A percentile compares a stretch with the other conserved stretches of the same genome.
Conservation (phyloP, 2,797 vertebrate genomes). For the Pitangus sulphuratus region DNA sequence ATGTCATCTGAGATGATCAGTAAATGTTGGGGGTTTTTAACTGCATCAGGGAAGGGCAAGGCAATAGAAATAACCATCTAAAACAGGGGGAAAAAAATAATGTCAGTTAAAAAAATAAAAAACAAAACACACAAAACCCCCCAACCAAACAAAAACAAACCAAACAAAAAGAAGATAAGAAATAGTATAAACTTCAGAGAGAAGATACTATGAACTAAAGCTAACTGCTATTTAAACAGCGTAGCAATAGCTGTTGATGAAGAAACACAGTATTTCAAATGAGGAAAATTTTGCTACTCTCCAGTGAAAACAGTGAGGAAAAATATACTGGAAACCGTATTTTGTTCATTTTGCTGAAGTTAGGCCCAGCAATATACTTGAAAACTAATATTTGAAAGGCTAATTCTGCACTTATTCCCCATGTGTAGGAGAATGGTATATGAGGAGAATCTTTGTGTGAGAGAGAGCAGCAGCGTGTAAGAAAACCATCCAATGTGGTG, state of each 20-base stretch:
- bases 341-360: not conserved
- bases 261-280: not conserved
- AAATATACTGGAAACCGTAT: not conserved
- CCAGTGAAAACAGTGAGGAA: not conserved
- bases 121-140: not conserved
- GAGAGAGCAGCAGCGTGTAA: not conserved
- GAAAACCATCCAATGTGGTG: not conserved
- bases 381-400: not conserved
- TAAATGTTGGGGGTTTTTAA: not conserved
- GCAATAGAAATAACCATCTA: not conserved
- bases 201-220: not conserved
- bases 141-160: not conserved
- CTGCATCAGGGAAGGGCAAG: not conserved
- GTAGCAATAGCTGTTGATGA: not conserved
- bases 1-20: not conserved
- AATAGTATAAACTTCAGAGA: not conserved
- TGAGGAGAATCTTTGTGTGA: no score
- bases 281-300: not conserved
- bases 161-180: not conserved
- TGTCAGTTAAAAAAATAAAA: not conserved
- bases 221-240: not conserved
- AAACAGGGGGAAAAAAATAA: not conserved
- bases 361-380: not conserved
- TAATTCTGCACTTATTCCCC: not conserved
- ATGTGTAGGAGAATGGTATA: fast-evolving